Conservation (phyloP, 1,140 invertebrate genomes). For the Rhynchophorus ferrugineus region DNA sequence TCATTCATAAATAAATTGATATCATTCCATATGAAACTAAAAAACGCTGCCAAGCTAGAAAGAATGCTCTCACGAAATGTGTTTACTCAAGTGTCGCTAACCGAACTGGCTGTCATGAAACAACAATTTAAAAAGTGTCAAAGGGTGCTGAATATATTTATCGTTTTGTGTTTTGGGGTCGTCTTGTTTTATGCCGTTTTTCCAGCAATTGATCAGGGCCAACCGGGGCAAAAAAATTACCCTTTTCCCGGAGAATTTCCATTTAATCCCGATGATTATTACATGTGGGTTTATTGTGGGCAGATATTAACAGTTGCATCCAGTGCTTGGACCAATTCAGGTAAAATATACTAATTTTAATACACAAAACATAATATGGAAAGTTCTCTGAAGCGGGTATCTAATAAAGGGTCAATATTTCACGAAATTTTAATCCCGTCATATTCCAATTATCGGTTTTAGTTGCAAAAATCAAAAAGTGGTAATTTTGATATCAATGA, state of each 20-base stretch:
- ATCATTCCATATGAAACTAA: constrained; percentile 4
- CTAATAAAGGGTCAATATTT: no score
- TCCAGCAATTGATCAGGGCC: background rate
- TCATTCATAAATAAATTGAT: constrained; percentile 17
- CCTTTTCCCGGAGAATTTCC: constrained; percentile 16
- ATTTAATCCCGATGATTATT: constrained; percentile 20
- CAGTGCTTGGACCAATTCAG: background rate
- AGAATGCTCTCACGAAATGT: constrained; percentile 3
- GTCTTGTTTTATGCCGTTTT: constrained; percentile 8
- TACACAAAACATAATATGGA: no score
- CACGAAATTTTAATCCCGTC: no score
- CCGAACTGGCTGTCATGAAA: background rate
- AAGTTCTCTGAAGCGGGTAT: no score
- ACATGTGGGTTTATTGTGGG: background rate
- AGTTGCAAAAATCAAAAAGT: no score
- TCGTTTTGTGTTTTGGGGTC: background rate
- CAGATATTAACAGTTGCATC: background rate
- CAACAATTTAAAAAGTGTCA: background rate
- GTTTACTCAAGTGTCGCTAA: background rate
- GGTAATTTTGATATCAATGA: no score
- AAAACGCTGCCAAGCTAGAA: constrained; percentile 2
- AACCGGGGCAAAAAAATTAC: constrained; percentile 11
- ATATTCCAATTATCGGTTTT: no score
- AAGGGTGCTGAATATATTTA: constrained; percentile 2
- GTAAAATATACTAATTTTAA: no score